These are phyloP conservation scores for Oreotragus oreotragus DNA, from an alignment of 2,113 vertebrate species.

Conservation along the genomic window DNA sequence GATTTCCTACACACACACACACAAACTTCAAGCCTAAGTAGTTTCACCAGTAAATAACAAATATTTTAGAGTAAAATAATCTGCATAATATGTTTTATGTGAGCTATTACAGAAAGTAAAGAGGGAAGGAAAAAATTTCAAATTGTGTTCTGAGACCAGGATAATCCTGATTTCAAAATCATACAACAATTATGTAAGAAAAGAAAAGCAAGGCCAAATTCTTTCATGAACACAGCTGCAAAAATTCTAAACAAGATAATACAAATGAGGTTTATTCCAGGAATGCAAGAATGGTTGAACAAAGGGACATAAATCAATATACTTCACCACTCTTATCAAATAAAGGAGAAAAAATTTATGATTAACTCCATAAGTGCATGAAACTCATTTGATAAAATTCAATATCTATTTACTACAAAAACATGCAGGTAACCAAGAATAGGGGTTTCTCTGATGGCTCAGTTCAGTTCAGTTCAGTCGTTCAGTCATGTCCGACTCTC, in stretches of 20 bases:
- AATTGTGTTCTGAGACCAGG: neutral
- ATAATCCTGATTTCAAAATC: neutral
- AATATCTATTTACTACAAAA: neutral
- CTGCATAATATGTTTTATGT: neutral
- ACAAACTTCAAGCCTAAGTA: neutral
- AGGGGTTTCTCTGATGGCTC: neutral
- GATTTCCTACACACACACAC: neutral
- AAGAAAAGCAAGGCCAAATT: neutral
- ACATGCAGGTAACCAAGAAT: neutral
- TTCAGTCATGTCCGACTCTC: fast-evolving
- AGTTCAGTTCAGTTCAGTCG: neutral
- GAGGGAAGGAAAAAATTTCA: neutral
- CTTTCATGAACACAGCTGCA: neutral
- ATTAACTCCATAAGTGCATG: neutral
- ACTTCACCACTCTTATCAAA: neutral
- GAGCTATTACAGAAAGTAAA: neutral
- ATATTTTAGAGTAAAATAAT: neutral
- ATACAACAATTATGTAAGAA: neutral
- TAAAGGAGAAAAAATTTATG: neutral
- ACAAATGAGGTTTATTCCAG: neutral
- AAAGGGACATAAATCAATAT: neutral
- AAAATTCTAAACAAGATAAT: neutral
- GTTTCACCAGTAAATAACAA: neutral
- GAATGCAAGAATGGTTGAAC: neutral
- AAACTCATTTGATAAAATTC: neutral